Evolutionary conservation across 2,888 invertebrate species (phyloP), one percentile per base, ranked within the genome.

Genomic region (Oasisia sp.): DNA sequence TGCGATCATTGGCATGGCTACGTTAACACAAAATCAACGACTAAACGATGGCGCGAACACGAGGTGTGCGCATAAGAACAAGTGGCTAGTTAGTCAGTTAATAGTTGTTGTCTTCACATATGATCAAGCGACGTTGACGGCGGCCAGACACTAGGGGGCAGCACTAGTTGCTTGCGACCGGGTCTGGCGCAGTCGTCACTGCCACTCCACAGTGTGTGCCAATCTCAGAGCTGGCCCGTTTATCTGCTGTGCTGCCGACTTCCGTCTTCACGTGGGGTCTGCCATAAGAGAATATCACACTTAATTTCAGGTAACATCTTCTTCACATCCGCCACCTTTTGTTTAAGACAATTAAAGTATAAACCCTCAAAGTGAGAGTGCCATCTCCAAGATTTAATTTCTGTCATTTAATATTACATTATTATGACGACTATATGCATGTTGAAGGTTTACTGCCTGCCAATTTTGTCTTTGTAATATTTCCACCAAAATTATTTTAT

Each of bases 231-330:
- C 91, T 92, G 91, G 92, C 92, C 92, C 74, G 50, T 58, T n/a
- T 92, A 38, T 92, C 92, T 90, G 91, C 92, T 90, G 74, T n/a
- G 27, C 7, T 27, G 74, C 27, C 27, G 5, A 90, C 92, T 58
- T 92, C 92, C 32, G 91, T 92, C 92, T 92, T 92, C 92, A 92
- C 74, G 91, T 92, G 92, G 91, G 92, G 92, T 91, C 92, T 92
- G 89, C 4, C 32, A 32, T 9, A 45, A 90, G 56, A 50, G 3
- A 90, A 90, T 11, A 12, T 89, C 11, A 32, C 44, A 90, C 7
- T 38, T 90, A 5, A 19, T 5, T 90, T 90, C 38, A 38, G 38
- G 1, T 38, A 1, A 38, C 38, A 38, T 2, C 38, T 38, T 38
- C 38, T 38, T 4, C 38, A 38, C 38, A 14, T 50, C 50, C 9